Evolutionary conservation across 92 coral and sea anemone species (phyloP).

Genomic region (Meandrina meandrites): DNA sequence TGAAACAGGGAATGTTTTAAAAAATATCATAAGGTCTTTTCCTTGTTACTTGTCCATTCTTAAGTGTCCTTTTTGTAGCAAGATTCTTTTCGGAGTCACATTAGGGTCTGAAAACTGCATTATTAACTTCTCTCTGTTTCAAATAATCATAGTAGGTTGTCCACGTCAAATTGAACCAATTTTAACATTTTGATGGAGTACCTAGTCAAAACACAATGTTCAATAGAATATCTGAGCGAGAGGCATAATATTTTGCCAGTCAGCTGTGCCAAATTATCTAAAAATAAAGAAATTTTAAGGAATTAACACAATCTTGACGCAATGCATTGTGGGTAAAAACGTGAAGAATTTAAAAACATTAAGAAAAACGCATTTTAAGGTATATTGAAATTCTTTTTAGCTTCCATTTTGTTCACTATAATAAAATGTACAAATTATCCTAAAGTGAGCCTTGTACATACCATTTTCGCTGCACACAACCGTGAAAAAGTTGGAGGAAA

Average conservation of each 20-base stretch:
- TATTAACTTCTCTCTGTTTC: constrained; percentile 31
- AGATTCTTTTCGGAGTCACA: constrained; percentile 24
- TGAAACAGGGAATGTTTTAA: no score
- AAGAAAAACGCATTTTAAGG: constrained; percentile 11
- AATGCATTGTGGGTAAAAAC: constrained; percentile 34
- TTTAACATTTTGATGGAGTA: background rate
- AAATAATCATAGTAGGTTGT: constrained; percentile 14
- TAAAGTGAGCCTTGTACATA: constrained; percentile 34
- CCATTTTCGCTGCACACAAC: constrained; percentile 31
- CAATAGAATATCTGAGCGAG: constrained; percentile 14
- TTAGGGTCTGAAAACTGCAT: constrained; percentile 28
- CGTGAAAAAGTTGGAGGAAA: constrained; percentile 20
- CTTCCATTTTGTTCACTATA: constrained; percentile 38
- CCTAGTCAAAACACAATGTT: constrained; percentile 33
- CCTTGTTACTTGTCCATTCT: no score
- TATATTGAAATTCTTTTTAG: constrained; percentile 15
- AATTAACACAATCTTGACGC: constrained; percentile 29
- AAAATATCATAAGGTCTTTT: no score
- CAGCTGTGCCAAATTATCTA: constrained; percentile 18
- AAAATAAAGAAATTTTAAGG: constrained; percentile 23
- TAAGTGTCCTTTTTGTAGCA: constrained; percentile 13
- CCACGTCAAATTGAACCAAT: constrained; percentile 4
- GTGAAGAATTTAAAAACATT: constrained; percentile 17
- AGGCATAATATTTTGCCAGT: constrained; percentile 19
- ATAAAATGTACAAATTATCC: constrained; percentile 20